Conservation (phyloP, 1,140 invertebrate genomes). For the Trichonephila clavipes region DNA sequence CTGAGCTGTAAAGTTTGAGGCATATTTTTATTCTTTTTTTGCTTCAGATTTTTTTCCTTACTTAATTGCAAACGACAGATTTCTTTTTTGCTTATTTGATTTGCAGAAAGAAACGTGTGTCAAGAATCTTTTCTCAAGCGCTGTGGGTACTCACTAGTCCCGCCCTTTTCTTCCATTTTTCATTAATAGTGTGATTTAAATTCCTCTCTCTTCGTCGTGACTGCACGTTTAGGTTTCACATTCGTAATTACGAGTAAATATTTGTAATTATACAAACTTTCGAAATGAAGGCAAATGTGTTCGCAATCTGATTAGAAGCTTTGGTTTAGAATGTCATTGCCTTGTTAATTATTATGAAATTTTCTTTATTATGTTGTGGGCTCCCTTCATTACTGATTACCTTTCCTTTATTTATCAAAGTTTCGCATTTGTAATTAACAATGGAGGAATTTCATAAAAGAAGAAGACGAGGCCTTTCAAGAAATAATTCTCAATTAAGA, state of each 20-base stretch:
- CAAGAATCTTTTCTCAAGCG: neutral
- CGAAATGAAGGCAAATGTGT: neutral
- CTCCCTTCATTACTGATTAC: neutral
- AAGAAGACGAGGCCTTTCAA: neutral
- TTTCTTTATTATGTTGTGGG: neutral
- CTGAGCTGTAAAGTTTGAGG: neutral
- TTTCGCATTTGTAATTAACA: neutral
- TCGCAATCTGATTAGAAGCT: constrained; percentile 34
- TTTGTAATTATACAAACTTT: constrained; percentile 67
- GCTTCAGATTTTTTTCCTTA: neutral
- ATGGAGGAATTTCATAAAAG: neutral
- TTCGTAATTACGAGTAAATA: constrained; percentile 74
- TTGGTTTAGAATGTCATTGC: neutral
- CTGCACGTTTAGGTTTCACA: neutral
- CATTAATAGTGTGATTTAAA: constrained; percentile 74
- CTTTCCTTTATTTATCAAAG: constrained; percentile 2
- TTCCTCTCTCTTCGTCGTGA: constrained; percentile 32
- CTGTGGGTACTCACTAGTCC: neutral
- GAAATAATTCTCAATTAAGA: neutral
- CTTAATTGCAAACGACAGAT: constrained; percentile 47
- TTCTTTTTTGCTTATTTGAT: constrained; percentile 25
- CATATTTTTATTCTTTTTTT: constrained; percentile 27
- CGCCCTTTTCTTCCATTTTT: constrained; percentile 50
- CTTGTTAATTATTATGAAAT: constrained; percentile 47
- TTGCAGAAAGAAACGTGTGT: neutral